phyloP scores from a whole-genome alignment of 2,888 invertebrate species.

The Ischnura elegans region DNA sequence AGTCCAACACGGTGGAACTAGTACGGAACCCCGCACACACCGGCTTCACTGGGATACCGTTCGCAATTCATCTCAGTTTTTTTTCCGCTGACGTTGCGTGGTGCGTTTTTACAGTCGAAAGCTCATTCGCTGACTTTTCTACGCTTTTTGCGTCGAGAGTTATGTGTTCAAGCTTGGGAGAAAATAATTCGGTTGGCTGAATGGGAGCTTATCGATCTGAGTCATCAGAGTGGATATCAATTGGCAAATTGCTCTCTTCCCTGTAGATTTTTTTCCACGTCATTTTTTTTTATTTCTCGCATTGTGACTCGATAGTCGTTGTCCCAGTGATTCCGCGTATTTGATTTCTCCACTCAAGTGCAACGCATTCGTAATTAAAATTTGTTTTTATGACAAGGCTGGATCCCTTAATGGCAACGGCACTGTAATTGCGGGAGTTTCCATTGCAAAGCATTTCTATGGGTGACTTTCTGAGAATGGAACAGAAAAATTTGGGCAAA shows the following conservation, averaged over 20 bases:
- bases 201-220: background rate
- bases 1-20: background rate
- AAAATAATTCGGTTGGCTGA: background rate
- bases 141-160: background rate
- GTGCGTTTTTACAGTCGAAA: background rate
- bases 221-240: background rate
- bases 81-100: background rate
- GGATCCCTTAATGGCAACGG: background rate
- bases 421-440: background rate
- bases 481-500: background rate
- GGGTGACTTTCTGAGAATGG: background rate
- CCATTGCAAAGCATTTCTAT: background rate
- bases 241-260: background rate
- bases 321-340: background rate
- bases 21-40: background rate
- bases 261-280: background rate
- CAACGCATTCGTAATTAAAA: background rate
- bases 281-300: background rate
- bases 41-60: background rate
- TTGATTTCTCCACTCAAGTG: background rate
- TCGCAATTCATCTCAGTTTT: background rate
- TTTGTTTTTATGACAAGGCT: background rate
- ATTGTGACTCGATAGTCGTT: background rate
- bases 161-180: background rate
- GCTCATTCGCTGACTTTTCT: background rate